Evolutionary conservation across 2,797 vertebrate species (phyloP).

Genomic region (Tragopan temminckii): DNA sequence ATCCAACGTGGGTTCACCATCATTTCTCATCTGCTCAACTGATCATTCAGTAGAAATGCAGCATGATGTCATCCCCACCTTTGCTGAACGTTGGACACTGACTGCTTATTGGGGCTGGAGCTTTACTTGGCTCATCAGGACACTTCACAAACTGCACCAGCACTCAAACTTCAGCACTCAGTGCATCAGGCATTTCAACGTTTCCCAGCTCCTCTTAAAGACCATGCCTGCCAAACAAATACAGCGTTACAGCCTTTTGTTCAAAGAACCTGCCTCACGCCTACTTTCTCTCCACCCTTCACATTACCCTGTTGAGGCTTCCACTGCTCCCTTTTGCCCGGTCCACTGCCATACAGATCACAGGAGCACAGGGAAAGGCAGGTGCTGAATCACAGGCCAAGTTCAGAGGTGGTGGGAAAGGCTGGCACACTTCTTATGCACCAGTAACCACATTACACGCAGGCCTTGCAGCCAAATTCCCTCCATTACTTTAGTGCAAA

Average conservation of each 20-base stretch:
- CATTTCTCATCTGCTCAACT: background rate
- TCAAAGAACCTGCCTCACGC: background rate
- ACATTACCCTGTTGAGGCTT: rapidly evolving
- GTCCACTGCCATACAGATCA: rapidly evolving
- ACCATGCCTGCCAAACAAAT: background rate
- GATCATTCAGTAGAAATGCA: background rate
- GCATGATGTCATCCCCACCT: background rate
- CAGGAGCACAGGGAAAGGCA: background rate
- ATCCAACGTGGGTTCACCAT: background rate
- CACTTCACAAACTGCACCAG: background rate
- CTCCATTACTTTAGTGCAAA: constrained; percentile 8
- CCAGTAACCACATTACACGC: background rate
- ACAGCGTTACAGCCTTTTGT: background rate
- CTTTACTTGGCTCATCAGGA: background rate
- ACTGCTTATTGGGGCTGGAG: background rate
- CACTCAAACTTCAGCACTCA: background rate
- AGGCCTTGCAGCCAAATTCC: constrained; percentile 2
- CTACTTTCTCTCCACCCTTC: background rate
- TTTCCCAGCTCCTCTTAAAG: background rate
- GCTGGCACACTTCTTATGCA: rapidly evolving
- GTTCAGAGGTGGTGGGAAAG: background rate
- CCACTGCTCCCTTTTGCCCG: background rate
- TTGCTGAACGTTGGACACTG: background rate
- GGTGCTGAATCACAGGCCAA: rapidly evolving
- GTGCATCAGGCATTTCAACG: background rate